Evolutionary conservation across 2,888 invertebrate genomes (phyloP), one percentile per base, ranked within the genome.

Genomic region (Dione vanillae): DNA sequence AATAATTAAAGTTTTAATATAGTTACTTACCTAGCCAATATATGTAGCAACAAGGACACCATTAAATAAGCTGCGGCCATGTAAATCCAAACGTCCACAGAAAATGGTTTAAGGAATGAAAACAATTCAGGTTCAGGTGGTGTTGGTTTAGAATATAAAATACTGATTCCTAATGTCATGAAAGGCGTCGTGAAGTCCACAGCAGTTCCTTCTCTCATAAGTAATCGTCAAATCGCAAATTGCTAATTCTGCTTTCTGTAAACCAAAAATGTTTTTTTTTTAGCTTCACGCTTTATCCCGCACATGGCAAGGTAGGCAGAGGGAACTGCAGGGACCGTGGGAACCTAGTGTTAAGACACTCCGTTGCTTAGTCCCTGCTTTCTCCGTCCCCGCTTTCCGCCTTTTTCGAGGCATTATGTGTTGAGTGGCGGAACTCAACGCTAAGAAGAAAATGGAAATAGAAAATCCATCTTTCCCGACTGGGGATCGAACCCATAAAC

Each of bases 101-200:
- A 96, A 78, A 99, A 95, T 0, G 99, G 98, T 76, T 96, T 95
- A 77, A 98, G 94, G 90, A 99, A 99, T 19, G 70, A 97, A 90
- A 98, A 97, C 41, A 98, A 92, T 84, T 97, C 96, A 49, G 98
- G 65, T 0, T 70, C 70, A 8, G 96, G 95, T 71, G 96, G 96
- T 73, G 95, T 94, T 7, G 97, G 49, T n/a, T 73, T 94, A 69
- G 96, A 96, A 91, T 96, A 98, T 74, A 98, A 88, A 84, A 99
- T 98, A 80, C 98, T 97, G 78, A 98, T 98, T 72, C 97, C 98
- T 74, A 99, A 92, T 78, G 98, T 98, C 98, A 99, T 99, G 89
- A 99, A 99, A 0, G 99, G 99, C 91, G 98, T 98, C 0, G 98
- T 98, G 86, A 99, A 99, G 87, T 98, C 98, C 19, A 98, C 98